Conservation (phyloP, 2,113 vertebrate genomes). For the Chinchilla lanigera region DNA sequence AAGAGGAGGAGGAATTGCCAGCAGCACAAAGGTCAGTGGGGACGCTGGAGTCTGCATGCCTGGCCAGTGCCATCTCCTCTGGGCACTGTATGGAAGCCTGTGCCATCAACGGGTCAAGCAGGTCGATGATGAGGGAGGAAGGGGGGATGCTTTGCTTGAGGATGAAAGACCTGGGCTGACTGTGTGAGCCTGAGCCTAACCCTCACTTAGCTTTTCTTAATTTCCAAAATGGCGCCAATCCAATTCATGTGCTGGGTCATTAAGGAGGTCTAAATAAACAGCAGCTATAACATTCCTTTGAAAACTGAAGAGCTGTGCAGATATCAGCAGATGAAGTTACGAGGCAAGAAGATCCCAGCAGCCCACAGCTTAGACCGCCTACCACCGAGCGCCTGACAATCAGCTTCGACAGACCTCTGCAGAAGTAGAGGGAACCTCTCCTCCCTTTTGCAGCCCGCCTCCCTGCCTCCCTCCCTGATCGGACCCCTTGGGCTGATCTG, state of each 20-base stretch:
- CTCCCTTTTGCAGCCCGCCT: not conserved
- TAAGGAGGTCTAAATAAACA: not conserved
- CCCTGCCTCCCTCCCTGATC: accelerated
- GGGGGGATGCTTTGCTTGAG: not conserved
- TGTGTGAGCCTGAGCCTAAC: not conserved
- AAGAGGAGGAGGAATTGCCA: not conserved
- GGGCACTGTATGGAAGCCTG: not conserved
- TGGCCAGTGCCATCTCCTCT: not conserved
- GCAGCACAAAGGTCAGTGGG: not conserved
- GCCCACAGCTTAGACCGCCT: not conserved
- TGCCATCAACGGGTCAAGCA: not conserved
- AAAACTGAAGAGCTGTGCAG: not conserved
- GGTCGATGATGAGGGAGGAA: not conserved
- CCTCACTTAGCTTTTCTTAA: not conserved
- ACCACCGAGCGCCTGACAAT: not conserved
- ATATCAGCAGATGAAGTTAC: not conserved
- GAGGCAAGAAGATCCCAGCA: not conserved
- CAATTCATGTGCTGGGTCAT: not conserved
- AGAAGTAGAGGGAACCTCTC: not conserved
- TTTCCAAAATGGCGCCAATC: not conserved
- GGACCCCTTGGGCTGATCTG: not conserved
- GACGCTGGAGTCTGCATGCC: not conserved
- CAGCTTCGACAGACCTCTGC: not conserved
- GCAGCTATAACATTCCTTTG: not conserved
- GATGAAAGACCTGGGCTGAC: not conserved